Base-by-base conservation (phyloP, 2,113 vertebrate species). In the Colinus virginianus region DNA sequence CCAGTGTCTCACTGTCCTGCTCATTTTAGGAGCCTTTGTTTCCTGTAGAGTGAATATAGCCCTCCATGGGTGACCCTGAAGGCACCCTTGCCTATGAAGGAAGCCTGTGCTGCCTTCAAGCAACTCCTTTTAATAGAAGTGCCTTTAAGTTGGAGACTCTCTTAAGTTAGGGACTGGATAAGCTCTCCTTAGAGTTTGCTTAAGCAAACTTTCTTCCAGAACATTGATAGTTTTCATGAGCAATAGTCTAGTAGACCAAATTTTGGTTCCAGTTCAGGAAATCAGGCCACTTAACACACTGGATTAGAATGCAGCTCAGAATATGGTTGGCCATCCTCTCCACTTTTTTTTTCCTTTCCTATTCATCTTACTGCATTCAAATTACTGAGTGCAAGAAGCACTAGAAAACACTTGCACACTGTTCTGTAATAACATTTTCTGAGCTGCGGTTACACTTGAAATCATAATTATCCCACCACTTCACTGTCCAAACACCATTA, bases 401-500 rank as follows among this genome's bases (percentile, higher is more conserved):
- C 36, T 70, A 92, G 67, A 70, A 95, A 90, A 82, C 43, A 83
- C 17, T 80, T 64, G 23, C 43, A 48, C 8, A 21, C 80, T 94
- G 69, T 92, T 91, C 84, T 84, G 74, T 90, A 89, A 78, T 69
- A 91, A 49, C 67, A 67, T 86, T 90, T 56, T 90, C 81, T 92
- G 78, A 93, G 68, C 78, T 90, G 64, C 83, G 72, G 75, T 89
- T 95, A 79, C 71, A 51, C 93, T 89, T 79, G 64, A 93, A 94
- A 86, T 93, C 72, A 64, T 86, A 30, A 90, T 96, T 94, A 91
- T 88, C 40, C 76, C 38, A 64, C 66, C 94, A 91, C 76, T 83
- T 90, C 58, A 45, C 69, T 93, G 87, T 91, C 93, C 93, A 90
- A 94, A 95, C 72, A 80, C 40, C 58, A 95, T 88, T 95, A 85